phyloP scores from a whole-genome alignment of 23 tunicate genomes.

The Botrylloides violaceus region DNA sequence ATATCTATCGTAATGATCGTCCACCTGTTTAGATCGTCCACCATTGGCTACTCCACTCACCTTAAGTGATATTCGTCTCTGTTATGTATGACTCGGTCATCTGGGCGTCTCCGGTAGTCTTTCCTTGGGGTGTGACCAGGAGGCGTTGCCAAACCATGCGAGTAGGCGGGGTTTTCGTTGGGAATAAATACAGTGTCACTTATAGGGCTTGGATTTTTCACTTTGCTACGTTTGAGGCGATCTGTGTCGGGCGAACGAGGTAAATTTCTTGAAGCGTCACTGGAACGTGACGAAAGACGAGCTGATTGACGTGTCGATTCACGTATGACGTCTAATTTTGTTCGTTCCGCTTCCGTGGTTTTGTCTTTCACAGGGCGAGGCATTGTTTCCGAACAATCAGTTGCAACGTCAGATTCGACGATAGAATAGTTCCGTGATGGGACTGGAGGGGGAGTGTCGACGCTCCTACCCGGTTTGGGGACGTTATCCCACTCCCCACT shows the following conservation, averaged over 20 bases:
- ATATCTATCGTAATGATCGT: no score
- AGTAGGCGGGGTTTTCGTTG: neutral
- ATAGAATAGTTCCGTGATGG: neutral
- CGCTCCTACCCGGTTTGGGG: neutral
- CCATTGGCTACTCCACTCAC: no score
- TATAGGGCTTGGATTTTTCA: neutral
- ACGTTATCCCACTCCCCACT: slow-evolving; percentile 23
- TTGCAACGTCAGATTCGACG: neutral
- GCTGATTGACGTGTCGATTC: neutral
- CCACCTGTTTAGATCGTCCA: no score
- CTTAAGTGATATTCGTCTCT: no score
- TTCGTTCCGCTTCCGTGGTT: neutral
- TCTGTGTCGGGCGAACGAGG: neutral
- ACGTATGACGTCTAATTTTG: neutral
- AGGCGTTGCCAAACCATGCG: neutral
- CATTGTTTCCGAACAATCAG: slow-evolving; percentile 7
- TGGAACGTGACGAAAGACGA: neutral
- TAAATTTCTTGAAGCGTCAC: neutral
- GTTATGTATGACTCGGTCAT: neutral
- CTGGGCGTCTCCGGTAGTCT: neutral
- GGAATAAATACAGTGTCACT: neutral
- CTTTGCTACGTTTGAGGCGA: neutral
- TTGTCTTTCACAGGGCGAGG: neutral
- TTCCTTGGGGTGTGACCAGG: neutral
- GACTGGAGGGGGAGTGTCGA: neutral